Evolutionary conservation across 2,113 vertebrate genomes (phyloP), one percentile per base, ranked within the genome.

Genomic region (Muscicapa adusta): DNA sequence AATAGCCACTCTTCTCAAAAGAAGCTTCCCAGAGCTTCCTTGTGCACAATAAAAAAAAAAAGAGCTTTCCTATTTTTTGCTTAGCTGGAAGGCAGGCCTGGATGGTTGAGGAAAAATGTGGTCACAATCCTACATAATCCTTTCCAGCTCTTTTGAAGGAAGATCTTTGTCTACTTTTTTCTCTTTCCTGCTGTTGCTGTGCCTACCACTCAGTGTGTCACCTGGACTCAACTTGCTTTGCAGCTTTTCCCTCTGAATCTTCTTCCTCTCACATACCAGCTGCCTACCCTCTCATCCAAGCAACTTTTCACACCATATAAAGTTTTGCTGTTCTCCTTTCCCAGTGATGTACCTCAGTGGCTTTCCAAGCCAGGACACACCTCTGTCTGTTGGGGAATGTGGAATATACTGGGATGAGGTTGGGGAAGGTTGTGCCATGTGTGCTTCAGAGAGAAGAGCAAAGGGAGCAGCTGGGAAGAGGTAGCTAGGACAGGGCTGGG

Each of bases 121-220:
- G 81, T 94, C 95, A 96, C 91, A 88, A 70, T 85, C 85, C 91
- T 90, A 40, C 92, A 83, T 93, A 95, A 93, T 82, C 79, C 75
- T 88, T 91, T 96, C 88, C 85, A 90, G 47, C 56, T 83, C 78
- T 93, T 96, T 93, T 94, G 79, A 92, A 95, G 95, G 71, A 94
- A 74, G 90, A 74, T 80, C 56, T 92, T 94, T 92, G 78, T 96
- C 85, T 89, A 65, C 57, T 90, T 96, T 83, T 91, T 93, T 88
- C 58, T 89, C 78, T 75, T 50, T 90, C 47, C 54, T 83, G 88
- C 85, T 83, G 16, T 85, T 95, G 62, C 88, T 85, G 78, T 91
- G 88, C 85, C 81, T 95, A 6, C 93, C 50, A 25, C 74, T 90
- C 78, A 54, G 57, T 80, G 82, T 95, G 77, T 94, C 54, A 68